phyloP scores from a whole-genome alignment of 1,140 invertebrate genomes.

The Scaptomyza hsui region DNA sequence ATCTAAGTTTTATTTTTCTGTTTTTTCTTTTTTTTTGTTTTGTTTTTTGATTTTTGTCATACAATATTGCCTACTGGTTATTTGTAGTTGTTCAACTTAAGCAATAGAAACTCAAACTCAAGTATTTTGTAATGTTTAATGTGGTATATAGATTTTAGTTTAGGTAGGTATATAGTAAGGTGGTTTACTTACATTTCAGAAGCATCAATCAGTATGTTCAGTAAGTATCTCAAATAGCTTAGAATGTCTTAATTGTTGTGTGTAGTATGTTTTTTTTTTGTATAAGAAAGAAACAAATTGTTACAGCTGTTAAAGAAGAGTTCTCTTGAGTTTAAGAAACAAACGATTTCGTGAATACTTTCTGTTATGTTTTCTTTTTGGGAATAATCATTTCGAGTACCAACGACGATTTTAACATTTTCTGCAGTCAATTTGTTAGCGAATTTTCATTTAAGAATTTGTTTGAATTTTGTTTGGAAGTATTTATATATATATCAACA shows the following conservation, averaged over 20 bases:
- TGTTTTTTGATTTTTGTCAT: constrained; percentile 30
- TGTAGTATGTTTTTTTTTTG: constrained; percentile 58
- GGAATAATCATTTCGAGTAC: constrained; percentile 46
- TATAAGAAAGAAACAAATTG: constrained; percentile 76
- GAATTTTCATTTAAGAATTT: constrained; percentile 17
- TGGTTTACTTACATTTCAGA: constrained; percentile 77
- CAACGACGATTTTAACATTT: constrained; percentile 57
- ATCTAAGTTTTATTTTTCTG: constrained; percentile 25
- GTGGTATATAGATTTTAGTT: constrained; percentile 35
- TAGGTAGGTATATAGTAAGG: constrained; percentile 38
- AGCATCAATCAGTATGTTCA: constrained; percentile 75
- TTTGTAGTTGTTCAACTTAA: constrained; percentile 24
- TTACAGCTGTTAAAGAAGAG: constrained; percentile 72
- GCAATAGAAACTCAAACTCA: constrained; percentile 44
- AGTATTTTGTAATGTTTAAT: constrained; percentile 27
- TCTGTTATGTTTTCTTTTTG: constrained; percentile 9
- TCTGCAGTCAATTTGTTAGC: constrained; percentile 63
- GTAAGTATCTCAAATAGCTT: constrained; percentile 72
- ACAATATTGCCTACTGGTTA: constrained; percentile 44
- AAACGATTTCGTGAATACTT: constrained; percentile 44
- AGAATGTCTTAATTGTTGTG: constrained; percentile 75
- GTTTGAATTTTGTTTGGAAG: constrained; percentile 15
- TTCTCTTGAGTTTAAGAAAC: constrained; percentile 59
- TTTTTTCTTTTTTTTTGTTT: constrained; percentile 16
- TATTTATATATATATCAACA: constrained; percentile 20